A percentile compares a stretch with the other conserved stretches of the same genome.
Conservation (phyloP, 2,797 vertebrate species). For the Setipinna tenuifilis region DNA sequence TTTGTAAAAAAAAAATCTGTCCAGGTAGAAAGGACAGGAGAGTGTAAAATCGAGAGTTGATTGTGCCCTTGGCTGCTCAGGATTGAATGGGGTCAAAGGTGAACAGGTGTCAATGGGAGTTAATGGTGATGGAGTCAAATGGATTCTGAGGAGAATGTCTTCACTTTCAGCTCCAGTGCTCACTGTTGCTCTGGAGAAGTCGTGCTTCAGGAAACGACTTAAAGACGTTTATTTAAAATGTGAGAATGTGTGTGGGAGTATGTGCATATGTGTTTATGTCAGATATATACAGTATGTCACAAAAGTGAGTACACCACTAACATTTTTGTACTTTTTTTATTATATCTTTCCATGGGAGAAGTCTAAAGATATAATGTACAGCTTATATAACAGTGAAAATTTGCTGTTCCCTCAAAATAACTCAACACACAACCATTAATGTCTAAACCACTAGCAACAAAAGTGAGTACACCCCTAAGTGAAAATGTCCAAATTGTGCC, state of each 20-base stretch:
- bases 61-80: background rate
- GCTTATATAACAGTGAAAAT: too few species aligned
- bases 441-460: too few species aligned
- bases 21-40: background rate
- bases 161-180: background rate
- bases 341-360: too few species aligned
- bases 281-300: too few species aligned
- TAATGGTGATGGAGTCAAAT: conserved; percentile 17
- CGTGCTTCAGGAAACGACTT: background rate
- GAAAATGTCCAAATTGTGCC: too few species aligned
- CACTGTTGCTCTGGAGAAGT: background rate
- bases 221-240: background rate
- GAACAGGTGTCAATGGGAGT: background rate
- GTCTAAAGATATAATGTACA: too few species aligned
- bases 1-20: background rate
- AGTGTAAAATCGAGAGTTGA: background rate
- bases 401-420: too few species aligned
- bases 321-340: too few species aligned
- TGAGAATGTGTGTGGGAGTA: background rate
- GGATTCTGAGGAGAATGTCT: conserved; percentile 12
- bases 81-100: background rate
- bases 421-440: too few species aligned
- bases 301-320: too few species aligned
- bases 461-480: too few species aligned
- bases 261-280: background rate